These are phyloP conservation scores for Turnix velox DNA, from an alignment of 2,113 vertebrate species.

Conservation along the genomic window DNA sequence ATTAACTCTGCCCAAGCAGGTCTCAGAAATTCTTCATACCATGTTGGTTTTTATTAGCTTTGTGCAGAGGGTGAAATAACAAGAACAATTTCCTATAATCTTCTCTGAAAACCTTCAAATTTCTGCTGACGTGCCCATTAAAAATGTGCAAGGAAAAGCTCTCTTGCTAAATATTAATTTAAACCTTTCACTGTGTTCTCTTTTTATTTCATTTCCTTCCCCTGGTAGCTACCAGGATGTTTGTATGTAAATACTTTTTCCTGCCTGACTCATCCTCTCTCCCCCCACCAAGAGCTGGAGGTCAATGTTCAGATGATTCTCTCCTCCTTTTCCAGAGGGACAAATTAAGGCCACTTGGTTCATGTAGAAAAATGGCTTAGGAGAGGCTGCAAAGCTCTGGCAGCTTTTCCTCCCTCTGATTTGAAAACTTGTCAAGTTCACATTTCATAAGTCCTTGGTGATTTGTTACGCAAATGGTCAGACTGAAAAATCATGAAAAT, in stretches of 20 bases:
- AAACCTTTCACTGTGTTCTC: background rate
- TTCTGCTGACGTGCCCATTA: background rate
- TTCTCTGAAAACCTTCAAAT: background rate
- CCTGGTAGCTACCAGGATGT: constrained; percentile 23
- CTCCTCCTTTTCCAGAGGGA: background rate
- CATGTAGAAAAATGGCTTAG: background rate
- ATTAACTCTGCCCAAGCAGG: background rate
- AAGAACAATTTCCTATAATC: background rate
- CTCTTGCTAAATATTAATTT: background rate
- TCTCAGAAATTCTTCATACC: background rate
- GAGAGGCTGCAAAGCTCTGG: background rate
- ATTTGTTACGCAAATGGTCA: background rate
- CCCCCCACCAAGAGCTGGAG: background rate
- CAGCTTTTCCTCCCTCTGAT: background rate
- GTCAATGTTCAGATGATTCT: background rate
- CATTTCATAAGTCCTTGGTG: background rate
- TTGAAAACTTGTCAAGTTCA: background rate
- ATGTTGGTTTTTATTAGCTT: background rate
- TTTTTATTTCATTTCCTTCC: constrained; percentile 34
- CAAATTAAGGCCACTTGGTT: background rate
- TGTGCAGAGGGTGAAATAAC: background rate
- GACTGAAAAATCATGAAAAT: background rate
- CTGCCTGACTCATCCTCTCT: constrained; percentile 24
- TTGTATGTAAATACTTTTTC: constrained; percentile 19
- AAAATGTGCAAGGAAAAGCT: background rate